Base-by-base conservation (phyloP, 2,888 invertebrate genomes). In the Coenonympha glycerion region DNA sequence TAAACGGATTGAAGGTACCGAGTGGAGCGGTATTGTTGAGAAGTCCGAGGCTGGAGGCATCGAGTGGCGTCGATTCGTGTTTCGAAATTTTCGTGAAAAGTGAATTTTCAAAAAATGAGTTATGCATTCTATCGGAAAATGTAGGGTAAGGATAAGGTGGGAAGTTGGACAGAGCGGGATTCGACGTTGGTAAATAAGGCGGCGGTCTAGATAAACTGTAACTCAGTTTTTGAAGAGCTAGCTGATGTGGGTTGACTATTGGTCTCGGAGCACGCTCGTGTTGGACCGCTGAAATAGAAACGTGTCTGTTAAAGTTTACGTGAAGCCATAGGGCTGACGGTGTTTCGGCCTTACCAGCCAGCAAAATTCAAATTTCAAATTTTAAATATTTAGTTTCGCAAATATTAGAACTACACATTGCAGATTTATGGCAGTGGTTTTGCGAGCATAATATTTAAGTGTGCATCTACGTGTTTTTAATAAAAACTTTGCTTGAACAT, bases 201-300 rank as follows among this genome's bases (percentile, higher is more conserved):
- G 73, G 71, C 26, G 71, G 79, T 6, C 79, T 69, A 5, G 76
- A 54, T 52, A 83, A 80, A 68, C 76, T 83, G 66, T 88, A 88
- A 47, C 85, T 80, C n/a, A 89, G 67, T 57, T 78, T 80, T 40
- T 82, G 79, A 4, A 86, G 62, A 86, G 79, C 89, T 86, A 66
- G 78, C 70, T 62, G 86, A 65, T 67, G 80, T 57, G 69, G 83
- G 39, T 57, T 69, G 52, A 59, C 64, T 52, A 62, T 67, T 1
- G 89, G 83, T 36, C 96, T 88, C 0, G 96, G 95, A 6, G 96
- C 95, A 56, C 96, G 87, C 79, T 96, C 96, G 76, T 96, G 95
- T 72, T 96, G 96, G 15, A 96, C 96, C 52, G 96, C 96, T 96
- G 89, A 30, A 60, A 60, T 16, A 42, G 5, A 39, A 40, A 6